Evolutionary conservation across 2,797 vertebrate genomes (phyloP), one percentile per base, ranked within the genome.

Genomic region (Acipenser oxyrinchus): DNA sequence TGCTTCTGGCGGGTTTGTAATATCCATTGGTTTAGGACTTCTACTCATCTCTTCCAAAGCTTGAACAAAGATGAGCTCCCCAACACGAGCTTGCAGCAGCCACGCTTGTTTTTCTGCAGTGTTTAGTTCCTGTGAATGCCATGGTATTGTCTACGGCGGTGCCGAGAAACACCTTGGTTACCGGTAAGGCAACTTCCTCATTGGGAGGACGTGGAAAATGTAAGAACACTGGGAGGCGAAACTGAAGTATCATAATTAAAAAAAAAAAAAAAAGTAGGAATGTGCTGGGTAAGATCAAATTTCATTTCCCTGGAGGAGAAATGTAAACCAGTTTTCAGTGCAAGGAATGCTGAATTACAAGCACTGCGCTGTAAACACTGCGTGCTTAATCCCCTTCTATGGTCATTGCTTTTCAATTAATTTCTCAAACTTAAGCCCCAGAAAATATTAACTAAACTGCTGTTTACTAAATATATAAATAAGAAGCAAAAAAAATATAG

Each of bases 11-110:
- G 48, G 48, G 7, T 70, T 59, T 77, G 2, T 73, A 10, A n/a
- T 78, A 48, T 73, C 66, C 77, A 75, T 77, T 68, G 6, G 68
- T 65, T 59, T 72, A 6, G 49, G 57, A 13, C 59, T 61, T 48
- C 67, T 64, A 60, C 53, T 69, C 50, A 69, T 62, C 49, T 7
- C 37, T 7, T 55, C 13, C 11, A 55, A 23, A 11, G 64, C 64
- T 48, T 62, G 68, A 64, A 49, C 51, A 49, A 37, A 53, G 7
- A 11, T 65, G 10, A 52, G 48, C 7, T 65, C 4, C 6, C 48
- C 64, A 58, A 48, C 15, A 50, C 65, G 10, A 57, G 62, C 49
- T 53, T 23, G 11, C 23, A 62, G 12, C 4, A 62, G 5, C 50
- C 63, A 62, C 64, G 48, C 37, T 18, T 52, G 58, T 48, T 51